Base-by-base conservation (phyloP, 2,113 vertebrate species). In the Scatophagus argus region DNA sequence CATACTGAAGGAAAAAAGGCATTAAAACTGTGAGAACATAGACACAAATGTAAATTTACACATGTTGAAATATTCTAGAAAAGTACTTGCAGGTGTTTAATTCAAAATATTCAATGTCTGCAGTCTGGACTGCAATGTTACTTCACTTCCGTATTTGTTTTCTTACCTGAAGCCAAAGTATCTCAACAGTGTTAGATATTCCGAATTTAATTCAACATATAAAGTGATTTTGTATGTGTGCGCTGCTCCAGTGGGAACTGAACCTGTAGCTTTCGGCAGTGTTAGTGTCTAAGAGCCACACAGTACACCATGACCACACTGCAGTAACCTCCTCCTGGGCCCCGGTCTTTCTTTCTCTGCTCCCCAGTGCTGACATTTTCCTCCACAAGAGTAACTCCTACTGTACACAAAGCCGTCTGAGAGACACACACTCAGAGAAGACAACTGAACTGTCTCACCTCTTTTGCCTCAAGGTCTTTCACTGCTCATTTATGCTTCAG, bases 21-120 rank as follows among this genome's bases (percentile, higher is more conserved):
- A 16, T 43, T 46, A 19, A 49, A 72, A 67, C 31, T 16, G 21
- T 9, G 8, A 36, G 39, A 55, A n/a, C 19, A 39, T 5, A 7
- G 16, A 63, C 31, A 9, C 2, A 67, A 21, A 76, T 44, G 46
- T 44, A 66, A 47, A 66, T 85, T 77, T 25, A 39, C 17, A 74
- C 69, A 86, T 73, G 21, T 69, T 77, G 72, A 70, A 71, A 73
- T 83, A 63, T 58, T 77, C 0, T 5, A 79, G n/a, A 29, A 76
- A 81, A 83, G 23, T 44, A 47, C 14, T 74, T 49, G 17, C 71
- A 82, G 67, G 75, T 77, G 72, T 70, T 74, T n/a, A n/a, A 44
- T 74, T 74, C 64, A 68, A 87, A 72, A 38, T 31, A 79, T 73
- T 56, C 25, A 31, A 8, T 9, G 11, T 62, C 31, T 74, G n/a